Conservation (phyloP, 2,888 invertebrate species). For the Theretra japonica region DNA sequence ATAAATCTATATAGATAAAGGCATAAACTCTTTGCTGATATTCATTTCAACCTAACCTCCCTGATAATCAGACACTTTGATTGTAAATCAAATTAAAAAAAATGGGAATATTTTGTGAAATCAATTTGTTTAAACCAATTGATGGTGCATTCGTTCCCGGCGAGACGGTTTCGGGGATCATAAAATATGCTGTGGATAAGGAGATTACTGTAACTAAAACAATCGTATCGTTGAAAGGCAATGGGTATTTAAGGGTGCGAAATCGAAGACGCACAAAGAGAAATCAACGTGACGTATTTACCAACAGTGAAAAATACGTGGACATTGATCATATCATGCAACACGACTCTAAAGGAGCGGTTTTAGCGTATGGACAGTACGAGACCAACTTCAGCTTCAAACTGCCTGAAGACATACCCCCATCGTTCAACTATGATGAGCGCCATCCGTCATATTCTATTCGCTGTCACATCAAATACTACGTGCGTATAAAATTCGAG, state of each 20-base stretch:
- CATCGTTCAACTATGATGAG: constrained; percentile 41
- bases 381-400: constrained; percentile 50
- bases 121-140: constrained; percentile 47
- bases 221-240: constrained; percentile 49
- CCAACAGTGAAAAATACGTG: constrained; percentile 42
- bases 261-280: constrained; percentile 33
- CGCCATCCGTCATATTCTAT: constrained; percentile 35
- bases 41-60: neutral
- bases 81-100: constrained; percentile 8
- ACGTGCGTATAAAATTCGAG: constrained; percentile 55
- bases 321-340: constrained; percentile 41
- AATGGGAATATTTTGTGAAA: constrained; percentile 57
- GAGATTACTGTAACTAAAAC: constrained; percentile 49
- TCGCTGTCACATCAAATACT: constrained; percentile 49
- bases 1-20: neutral
- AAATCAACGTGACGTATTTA: constrained; percentile 29
- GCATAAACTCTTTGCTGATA: neutral
- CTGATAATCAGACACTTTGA: neutral
- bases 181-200: constrained; percentile 53
- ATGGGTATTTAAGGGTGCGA: constrained; percentile 36
- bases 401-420: constrained; percentile 50
- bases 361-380: constrained; percentile 42
- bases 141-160: constrained; percentile 51
- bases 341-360: constrained; percentile 34
- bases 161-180: constrained; percentile 48